phyloP scores from a whole-genome alignment of 2,888 invertebrate species.

The Lycaena phlaeas region DNA sequence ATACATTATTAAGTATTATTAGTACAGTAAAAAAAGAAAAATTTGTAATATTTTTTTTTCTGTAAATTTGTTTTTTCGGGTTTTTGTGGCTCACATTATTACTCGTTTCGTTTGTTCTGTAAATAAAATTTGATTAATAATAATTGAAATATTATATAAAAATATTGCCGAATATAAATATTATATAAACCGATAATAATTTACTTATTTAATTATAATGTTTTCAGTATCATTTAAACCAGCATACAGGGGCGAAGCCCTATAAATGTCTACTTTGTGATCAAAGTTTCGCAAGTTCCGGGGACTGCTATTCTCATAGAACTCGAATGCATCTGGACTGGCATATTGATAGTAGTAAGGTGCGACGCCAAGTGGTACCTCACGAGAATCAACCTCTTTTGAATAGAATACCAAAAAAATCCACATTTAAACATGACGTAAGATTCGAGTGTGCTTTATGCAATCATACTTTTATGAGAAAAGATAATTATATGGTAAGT shows the following conservation, averaged over 20 bases:
- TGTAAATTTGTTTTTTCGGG: too few species aligned
- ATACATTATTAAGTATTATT: too few species aligned
- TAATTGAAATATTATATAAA: too few species aligned
- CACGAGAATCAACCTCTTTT: neutral
- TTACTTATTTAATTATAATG: too few species aligned
- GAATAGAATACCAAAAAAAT: conserved; percentile 8
- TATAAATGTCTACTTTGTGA: conserved; percentile 83
- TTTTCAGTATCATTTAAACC: conserved; percentile 82
- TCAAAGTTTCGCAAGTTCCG: conserved; percentile 80
- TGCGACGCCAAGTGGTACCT: conserved; percentile 6
- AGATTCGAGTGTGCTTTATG: conserved; percentile 48
- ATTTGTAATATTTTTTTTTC: too few species aligned
- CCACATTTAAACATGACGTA: conserved; percentile 28
- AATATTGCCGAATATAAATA: too few species aligned
- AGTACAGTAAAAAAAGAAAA: too few species aligned
- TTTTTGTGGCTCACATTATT: too few species aligned
- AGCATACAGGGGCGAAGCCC: conserved; percentile 81
- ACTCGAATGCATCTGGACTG: conserved; percentile 80
- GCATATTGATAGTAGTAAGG: conserved; percentile 26
- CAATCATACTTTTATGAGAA: conserved; percentile 44
- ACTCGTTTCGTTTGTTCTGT: too few species aligned
- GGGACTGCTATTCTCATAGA: conserved; percentile 82
- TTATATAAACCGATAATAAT: too few species aligned
- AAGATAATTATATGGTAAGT: conserved; percentile 52
- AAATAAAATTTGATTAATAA: too few species aligned